Evolutionary conservation across 2,888 invertebrate genomes (phyloP), one percentile per base, ranked within the genome.

Genomic region (Mimas tiliae): DNA sequence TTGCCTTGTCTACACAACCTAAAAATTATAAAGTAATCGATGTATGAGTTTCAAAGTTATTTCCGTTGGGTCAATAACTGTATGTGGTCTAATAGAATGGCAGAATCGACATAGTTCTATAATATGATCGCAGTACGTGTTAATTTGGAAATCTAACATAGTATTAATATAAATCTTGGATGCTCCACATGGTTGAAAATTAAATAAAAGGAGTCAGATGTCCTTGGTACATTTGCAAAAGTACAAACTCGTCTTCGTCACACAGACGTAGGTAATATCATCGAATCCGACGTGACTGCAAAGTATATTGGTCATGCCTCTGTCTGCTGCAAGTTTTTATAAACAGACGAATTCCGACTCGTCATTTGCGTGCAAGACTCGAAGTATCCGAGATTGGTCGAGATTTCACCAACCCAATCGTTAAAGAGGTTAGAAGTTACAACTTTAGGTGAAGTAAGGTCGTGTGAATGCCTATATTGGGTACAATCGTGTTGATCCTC

Each of bases 201-300:
- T 88, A 89, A 90, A 91, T 91, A 89, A 88, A 86, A 85, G 79
- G 80, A 74, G 76, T 80, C 89, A 90, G 89, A 86, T 89, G 90
- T 83, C 84, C 86, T 77, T 84, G 76, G 72, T 85, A 85, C 88
- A 90, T 79, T 87, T 77, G 82, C 82, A 78, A 87, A 84, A 71
- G 77, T 78, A 78, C 83, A 80, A 72, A 82, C 83, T 87, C 82
- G 82, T 87, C 86, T 84, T 85, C 84, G 83, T 87, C 85, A 85
- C 80, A 80, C 74, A 82, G 71, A 81, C 80, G 81, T 82, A 27
- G 27, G 27, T 27, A 84, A 87, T 86, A 82, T 82, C 1, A 74
- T 75, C 77, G 76, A 76, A 78, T 76, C 73, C 71, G 76, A 77
- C 76, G 77, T 80, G 80, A 81, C 74, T 74, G 71, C 72, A 73